Conservation (phyloP, 2,888 invertebrate genomes). For the Macrosiphum euphorbiae region DNA sequence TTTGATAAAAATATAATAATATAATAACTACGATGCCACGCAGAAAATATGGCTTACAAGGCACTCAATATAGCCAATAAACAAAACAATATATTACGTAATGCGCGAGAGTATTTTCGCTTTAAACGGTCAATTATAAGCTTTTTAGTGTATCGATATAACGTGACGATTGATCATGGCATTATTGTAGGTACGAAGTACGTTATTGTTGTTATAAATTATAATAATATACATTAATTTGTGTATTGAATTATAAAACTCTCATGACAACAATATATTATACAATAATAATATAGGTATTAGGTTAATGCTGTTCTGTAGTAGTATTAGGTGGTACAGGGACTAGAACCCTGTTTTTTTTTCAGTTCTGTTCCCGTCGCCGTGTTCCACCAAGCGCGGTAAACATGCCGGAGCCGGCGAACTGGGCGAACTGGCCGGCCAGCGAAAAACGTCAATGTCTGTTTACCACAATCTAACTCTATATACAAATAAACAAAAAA, state of each 20-base stretch:
- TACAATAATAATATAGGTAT: background rate
- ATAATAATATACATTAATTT: background rate
- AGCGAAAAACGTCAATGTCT: too few relatives aligned
- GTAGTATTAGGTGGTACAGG: background rate
- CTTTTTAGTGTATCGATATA: background rate
- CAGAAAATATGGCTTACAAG: background rate
- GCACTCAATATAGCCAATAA: background rate
- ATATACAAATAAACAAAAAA: too few relatives aligned
- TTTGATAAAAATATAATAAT: background rate
- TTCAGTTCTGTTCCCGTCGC: background rate
- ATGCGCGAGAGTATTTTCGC: background rate
- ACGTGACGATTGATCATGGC: background rate
- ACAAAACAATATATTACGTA: background rate
- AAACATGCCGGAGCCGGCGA: too few relatives aligned
- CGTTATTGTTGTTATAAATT: constrained; percentile 5
- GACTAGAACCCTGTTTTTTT: background rate
- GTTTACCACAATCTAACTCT: too few relatives aligned
- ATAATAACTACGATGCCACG: background rate
- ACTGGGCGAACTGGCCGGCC: too few relatives aligned
- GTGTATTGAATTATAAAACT: background rate
- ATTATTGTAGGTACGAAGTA: background rate
- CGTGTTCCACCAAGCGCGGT: too few relatives aligned
- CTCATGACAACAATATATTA: background rate
- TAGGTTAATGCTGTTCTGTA: background rate
- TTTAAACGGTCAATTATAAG: background rate